phyloP scores from a whole-genome alignment of 1,140 invertebrate species.

The Camponotus pennsylvanicus region DNA sequence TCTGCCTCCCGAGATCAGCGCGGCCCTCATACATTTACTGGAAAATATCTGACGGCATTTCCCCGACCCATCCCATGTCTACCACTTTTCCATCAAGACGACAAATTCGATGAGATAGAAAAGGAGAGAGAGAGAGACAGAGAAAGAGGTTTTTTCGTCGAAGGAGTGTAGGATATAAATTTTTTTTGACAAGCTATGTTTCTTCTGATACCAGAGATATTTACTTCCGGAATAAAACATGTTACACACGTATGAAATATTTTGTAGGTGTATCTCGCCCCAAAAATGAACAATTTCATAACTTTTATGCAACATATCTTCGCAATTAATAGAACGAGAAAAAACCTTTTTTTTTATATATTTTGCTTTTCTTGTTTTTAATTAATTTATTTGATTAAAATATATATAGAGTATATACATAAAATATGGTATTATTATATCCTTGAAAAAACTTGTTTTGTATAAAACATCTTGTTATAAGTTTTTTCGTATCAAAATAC shows the following conservation, averaged over 20 bases:
- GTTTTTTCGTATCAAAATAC: constrained; percentile 11
- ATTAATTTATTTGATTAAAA: background rate
- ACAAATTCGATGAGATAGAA: constrained; percentile 21
- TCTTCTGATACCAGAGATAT: constrained; percentile 19
- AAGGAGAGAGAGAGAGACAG: background rate
- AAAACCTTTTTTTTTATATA: background rate
- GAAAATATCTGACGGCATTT: constrained; percentile 45
- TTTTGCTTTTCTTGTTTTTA: background rate
- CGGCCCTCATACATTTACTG: constrained; percentile 37
- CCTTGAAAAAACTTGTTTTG: background rate
- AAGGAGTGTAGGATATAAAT: constrained; percentile 36
- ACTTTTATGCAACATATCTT: background rate
- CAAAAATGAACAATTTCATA: background rate
- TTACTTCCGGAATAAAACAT: background rate
- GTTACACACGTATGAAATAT: background rate
- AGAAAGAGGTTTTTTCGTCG: background rate
- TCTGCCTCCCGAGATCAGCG: constrained; percentile 30
- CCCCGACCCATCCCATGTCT: background rate
- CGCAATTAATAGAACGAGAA: background rate
- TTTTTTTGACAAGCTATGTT: background rate
- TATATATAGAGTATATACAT: background rate
- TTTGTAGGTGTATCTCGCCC: background rate
- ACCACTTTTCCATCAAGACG: constrained; percentile 55
- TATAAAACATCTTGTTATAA: constrained; percentile 20
- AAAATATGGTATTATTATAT: background rate